Evolutionary conservation across 2,797 vertebrate species (phyloP).

Genomic region (Cyprinella venusta): DNA sequence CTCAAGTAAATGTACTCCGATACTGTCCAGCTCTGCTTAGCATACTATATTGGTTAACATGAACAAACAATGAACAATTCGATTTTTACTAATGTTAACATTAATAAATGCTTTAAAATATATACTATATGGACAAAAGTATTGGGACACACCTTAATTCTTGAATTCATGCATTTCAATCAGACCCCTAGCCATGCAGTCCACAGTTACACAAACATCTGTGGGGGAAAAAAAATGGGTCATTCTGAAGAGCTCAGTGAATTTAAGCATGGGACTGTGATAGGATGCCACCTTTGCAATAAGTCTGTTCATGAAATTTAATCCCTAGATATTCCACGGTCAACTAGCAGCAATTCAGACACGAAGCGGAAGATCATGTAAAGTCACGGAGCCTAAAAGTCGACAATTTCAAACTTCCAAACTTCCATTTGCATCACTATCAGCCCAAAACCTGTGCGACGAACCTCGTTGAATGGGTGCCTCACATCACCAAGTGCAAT

Average conservation of each 20-base stretch:
- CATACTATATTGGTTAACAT: too few species aligned
- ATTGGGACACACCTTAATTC: too few species aligned
- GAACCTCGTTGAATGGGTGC: background rate
- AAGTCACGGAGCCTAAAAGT: background rate
- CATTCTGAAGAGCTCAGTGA: background rate
- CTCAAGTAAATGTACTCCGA: too few species aligned
- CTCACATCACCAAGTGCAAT: too few species aligned
- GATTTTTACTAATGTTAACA: too few species aligned
- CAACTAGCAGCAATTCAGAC: background rate
- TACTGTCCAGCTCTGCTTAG: too few species aligned
- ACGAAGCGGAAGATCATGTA: background rate
- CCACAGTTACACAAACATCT: background rate
- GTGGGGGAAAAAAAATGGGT: too few species aligned
- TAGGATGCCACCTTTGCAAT: background rate
- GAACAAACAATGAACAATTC: too few species aligned
- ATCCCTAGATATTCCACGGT: background rate
- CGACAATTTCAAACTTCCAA: background rate
- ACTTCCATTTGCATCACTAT: background rate
- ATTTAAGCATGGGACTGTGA: background rate
- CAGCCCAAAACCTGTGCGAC: background rate
- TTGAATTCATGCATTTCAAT: background rate
- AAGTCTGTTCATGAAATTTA: background rate
- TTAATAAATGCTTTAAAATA: background rate
- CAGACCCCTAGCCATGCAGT: background rate
- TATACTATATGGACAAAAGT: too few species aligned